Conservation (phyloP, 2,113 vertebrate genomes). For the Smithornis capensis region DNA sequence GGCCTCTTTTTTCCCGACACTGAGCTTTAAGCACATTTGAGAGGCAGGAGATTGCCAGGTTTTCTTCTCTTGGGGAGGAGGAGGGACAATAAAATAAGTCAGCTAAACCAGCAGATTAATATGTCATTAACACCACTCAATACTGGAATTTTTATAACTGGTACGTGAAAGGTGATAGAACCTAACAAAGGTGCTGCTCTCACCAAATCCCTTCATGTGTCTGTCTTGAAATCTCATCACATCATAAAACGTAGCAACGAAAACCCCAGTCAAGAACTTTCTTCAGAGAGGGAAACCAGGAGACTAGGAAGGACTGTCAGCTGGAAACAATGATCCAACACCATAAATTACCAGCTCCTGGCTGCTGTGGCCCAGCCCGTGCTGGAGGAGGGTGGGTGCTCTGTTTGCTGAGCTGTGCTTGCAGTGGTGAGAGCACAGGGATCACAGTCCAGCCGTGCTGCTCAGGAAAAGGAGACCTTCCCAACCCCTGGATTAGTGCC, state of each 20-base stretch:
- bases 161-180: neutral
- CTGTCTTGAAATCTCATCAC: neutral
- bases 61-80: neutral
- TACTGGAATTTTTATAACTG: neutral
- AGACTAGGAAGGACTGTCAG: neutral
- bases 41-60: slow-evolving; percentile 54
- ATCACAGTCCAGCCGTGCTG: neutral
- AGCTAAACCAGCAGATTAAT: neutral
- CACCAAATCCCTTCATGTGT: neutral
- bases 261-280: neutral
- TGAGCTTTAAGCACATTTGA: slow-evolving; percentile 63
- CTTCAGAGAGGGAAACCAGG: neutral
- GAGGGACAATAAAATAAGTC: neutral
- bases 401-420: neutral
- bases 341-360: neutral
- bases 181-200: neutral
- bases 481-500: neutral
- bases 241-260: neutral
- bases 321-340: neutral
- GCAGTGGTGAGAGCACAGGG: neutral
- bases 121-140: neutral
- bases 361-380: neutral
- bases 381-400: neutral
- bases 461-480: accelerated
- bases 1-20: slow-evolving; percentile 25